Evolutionary conservation across 2,113 vertebrate species (phyloP).

Genomic region (Glaucidium brasilianum): DNA sequence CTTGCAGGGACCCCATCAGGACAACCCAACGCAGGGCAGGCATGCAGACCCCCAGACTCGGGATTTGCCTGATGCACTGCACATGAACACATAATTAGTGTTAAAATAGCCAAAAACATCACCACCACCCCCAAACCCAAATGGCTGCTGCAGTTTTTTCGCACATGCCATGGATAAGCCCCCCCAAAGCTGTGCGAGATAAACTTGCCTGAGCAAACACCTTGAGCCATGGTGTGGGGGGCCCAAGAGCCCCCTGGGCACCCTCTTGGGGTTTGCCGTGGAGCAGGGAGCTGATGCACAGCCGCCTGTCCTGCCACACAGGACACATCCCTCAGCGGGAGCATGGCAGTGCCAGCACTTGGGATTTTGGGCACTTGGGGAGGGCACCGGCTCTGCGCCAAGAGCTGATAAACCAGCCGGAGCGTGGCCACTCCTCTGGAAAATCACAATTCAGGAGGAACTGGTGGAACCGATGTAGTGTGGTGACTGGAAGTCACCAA

Average conservation of each 20-base stretch:
- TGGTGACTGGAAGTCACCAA: background rate
- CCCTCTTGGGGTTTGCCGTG: background rate
- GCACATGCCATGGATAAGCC: too few relatives aligned
- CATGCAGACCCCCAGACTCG: rapidly evolving
- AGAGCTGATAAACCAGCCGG: background rate
- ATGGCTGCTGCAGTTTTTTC: background rate
- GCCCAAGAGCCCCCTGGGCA: rapidly evolving
- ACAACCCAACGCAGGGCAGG: rapidly evolving
- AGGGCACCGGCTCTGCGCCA: background rate
- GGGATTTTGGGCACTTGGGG: background rate
- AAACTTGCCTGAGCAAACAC: background rate
- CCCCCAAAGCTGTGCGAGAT: background rate
- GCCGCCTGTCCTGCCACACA: rapidly evolving
- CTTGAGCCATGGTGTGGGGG: background rate
- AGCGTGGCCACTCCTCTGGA: background rate
- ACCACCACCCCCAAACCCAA: background rate
- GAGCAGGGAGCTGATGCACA: background rate
- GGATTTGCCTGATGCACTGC: background rate
- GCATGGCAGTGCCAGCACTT: rapidly evolving
- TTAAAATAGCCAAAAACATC: background rate
- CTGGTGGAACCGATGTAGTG: rapidly evolving
- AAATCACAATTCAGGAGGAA: background rate
- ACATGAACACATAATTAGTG: background rate
- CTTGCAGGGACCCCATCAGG: background rate
- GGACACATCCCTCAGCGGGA: background rate